Evolutionary conservation across 2,888 invertebrate genomes (phyloP).

Genomic region (Drosophila rellima): DNA sequence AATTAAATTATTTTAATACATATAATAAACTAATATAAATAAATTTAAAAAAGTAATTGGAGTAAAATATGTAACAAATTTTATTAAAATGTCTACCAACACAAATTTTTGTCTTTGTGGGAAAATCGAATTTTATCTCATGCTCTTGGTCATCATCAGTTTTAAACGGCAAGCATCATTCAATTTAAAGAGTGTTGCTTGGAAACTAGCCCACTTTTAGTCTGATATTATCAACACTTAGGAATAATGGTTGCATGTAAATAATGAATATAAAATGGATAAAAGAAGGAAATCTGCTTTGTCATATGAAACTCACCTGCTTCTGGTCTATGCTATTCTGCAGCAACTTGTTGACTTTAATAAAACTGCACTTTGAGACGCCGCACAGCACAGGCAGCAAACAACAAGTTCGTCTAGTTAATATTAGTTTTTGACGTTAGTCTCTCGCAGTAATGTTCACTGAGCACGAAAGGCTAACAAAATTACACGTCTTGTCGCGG

Average conservation of each 20-base stretch:
- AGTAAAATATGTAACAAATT: neutral
- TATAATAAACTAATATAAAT: neutral
- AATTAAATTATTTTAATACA: too few relatives aligned
- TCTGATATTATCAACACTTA: constrained; percentile 44
- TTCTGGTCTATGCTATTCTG: constrained; percentile 46
- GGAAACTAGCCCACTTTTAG: constrained; percentile 14
- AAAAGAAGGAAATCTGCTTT: constrained; percentile 23
- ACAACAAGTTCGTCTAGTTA: constrained; percentile 50
- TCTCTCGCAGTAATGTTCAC: constrained; percentile 59
- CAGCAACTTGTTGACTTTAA: constrained; percentile 81
- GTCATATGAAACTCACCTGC: constrained; percentile 66
- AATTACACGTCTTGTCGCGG: constrained; percentile 42
- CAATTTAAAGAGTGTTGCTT: constrained; percentile 1
- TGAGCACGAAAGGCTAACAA: constrained; percentile 53
- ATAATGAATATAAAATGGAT: constrained; percentile 19
- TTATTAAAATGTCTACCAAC: neutral
- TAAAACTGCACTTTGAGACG: constrained; percentile 67
- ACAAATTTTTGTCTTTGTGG: neutral
- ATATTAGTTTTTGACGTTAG: constrained; percentile 50
- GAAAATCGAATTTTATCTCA: neutral
- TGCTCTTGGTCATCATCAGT: neutral
- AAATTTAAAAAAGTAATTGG: neutral
- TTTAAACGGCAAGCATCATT: neutral
- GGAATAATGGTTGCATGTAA: constrained; percentile 28
- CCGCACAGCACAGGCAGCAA: constrained; percentile 19